Percentiles rank a stretch among this genome's conserved stretches.
Conservation (phyloP, 2,888 invertebrate species). For the Neuroscelio doddi region DNA sequence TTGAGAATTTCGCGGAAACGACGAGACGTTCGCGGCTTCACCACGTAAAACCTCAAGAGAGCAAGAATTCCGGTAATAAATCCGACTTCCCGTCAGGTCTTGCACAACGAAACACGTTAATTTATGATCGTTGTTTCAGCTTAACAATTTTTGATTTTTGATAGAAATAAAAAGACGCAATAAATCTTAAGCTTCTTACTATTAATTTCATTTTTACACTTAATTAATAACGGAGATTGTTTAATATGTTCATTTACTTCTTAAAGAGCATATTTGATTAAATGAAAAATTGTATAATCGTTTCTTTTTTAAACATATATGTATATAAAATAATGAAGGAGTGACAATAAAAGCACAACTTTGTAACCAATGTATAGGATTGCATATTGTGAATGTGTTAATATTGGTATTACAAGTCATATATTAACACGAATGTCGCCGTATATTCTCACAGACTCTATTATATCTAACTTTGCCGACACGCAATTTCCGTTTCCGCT, state of each 20-base stretch:
- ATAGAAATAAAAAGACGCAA: slow-evolving; percentile 22
- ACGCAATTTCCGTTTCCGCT: background rate
- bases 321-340: no score
- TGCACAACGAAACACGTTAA: slow-evolving; percentile 32
- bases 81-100: slow-evolving; percentile 46
- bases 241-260: no score
- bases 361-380: no score
- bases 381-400: background rate
- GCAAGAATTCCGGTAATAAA: slow-evolving; percentile 51
- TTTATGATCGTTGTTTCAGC: slow-evolving; percentile 48
- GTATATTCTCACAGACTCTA: background rate
- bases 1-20: slow-evolving; percentile 44
- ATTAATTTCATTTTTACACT: background rate
- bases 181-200: no score
- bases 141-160: slow-evolving; percentile 49
- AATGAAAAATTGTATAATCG: no score
- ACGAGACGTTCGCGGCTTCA: slow-evolving; percentile 41
- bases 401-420: background rate
- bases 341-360: no score
- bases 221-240: background rate
- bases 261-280: no score
- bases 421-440: background rate
- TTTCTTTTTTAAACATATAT: no score
- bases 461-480: slow-evolving; percentile 2
- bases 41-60: slow-evolving; percentile 39